Conservation (phyloP, 2,888 invertebrate genomes). For the Dorcus parallelipipedus region DNA sequence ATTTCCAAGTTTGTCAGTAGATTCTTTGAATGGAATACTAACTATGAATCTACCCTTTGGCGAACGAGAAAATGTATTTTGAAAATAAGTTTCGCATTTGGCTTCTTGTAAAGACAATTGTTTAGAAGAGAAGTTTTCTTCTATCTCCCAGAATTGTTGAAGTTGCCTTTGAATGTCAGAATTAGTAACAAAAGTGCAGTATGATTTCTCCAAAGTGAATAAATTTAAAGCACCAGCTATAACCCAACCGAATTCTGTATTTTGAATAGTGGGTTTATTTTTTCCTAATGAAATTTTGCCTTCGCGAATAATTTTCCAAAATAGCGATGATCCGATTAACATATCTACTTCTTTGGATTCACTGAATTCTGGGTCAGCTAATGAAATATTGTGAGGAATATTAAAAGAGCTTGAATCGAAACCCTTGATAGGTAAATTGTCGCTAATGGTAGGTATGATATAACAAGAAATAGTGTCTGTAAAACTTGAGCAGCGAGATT, state of each 20-base stretch:
- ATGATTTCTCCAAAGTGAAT: neutral
- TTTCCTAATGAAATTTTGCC: conserved; percentile 4
- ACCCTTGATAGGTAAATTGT: neutral
- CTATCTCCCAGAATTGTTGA: conserved; percentile 10
- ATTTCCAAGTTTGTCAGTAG: too few relatives aligned
- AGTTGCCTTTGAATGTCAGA: neutral
- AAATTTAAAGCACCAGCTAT: neutral
- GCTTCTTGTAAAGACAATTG: too few relatives aligned
- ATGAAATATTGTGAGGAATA: conserved; percentile 5
- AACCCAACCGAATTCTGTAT: conserved; percentile 10
- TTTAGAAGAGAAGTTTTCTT: conserved; percentile 1
- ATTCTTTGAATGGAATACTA: too few relatives aligned
- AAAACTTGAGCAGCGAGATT: neutral
- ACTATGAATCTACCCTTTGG: too few relatives aligned
- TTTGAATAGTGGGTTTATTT: conserved; percentile 1
- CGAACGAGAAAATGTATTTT: too few relatives aligned
- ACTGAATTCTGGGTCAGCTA: conserved; percentile 10
- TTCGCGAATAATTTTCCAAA: conserved; percentile 5
- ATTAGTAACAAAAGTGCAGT: neutral
- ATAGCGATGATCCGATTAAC: conserved; percentile 4
- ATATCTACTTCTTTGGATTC: conserved; percentile 1
- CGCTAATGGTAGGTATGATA: neutral
- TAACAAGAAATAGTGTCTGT: neutral
- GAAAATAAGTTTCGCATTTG: too few relatives aligned
- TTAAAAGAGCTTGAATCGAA: neutral